Evolutionary conservation across 2,888 invertebrate genomes (phyloP).

Genomic region (Scaptomyza tumidula): DNA sequence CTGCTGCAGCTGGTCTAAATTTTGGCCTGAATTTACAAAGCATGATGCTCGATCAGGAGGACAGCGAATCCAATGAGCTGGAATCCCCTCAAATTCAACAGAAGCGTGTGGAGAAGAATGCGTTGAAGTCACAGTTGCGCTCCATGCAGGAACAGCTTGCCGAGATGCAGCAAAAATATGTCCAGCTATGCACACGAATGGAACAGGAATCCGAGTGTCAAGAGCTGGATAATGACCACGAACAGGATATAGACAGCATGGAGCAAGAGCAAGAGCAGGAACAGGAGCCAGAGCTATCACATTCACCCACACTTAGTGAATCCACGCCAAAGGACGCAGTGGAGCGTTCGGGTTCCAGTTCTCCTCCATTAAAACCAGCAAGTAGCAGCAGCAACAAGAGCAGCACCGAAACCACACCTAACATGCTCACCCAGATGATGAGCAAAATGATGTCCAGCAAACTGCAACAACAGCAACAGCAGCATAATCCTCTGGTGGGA

Average conservation of each 20-base stretch:
- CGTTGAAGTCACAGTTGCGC: constrained; percentile 92
- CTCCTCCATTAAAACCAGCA: constrained; percentile 65
- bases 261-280: constrained; percentile 85
- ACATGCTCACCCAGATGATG: constrained; percentile 88
- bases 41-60: constrained; percentile 87
- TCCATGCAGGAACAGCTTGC: constrained; percentile 95
- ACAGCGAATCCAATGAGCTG: constrained; percentile 91
- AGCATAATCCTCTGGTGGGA: constrained; percentile 84
- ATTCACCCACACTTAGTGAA: constrained; percentile 71
- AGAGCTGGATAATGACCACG: constrained; percentile 88
- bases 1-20: constrained; percentile 85
- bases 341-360: constrained; percentile 71
- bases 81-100: constrained; percentile 91
- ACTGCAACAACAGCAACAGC: constrained; percentile 85
- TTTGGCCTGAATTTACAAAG: constrained; percentile 86
- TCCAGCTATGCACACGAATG: constrained; percentile 93
- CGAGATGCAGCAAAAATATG: constrained; percentile 95
- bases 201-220: constrained; percentile 91
- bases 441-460: constrained; percentile 88
- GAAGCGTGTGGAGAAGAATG: constrained; percentile 94
- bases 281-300: constrained; percentile 84
- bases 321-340: constrained; percentile 66
- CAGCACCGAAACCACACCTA: constrained; percentile 80
- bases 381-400: constrained; percentile 52
- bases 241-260: constrained; percentile 87